These are phyloP conservation scores for Magallana nippona DNA, from an alignment of 2,888 invertebrate genomes.

Conservation along the genomic window DNA sequence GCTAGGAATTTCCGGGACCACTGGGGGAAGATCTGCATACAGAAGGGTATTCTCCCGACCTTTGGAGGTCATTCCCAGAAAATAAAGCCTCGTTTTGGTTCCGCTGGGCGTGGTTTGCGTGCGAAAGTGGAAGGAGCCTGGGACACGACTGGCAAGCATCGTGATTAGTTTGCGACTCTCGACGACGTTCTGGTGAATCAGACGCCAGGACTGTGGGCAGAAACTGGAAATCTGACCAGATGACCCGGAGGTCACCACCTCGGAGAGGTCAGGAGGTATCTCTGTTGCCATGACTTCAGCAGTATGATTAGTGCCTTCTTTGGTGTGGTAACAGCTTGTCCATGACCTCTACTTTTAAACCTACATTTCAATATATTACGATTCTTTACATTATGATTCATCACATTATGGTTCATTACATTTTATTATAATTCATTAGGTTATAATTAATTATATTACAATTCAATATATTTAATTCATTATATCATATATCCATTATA, in stretches of 20 bases:
- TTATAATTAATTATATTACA: no score
- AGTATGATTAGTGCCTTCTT: background rate
- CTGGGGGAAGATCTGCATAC: conserved; percentile 87
- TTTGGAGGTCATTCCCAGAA: conserved; percentile 91
- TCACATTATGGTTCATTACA: no score
- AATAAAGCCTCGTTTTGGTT: conserved; percentile 86
- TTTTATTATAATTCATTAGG: no score
- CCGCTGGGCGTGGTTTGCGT: conserved; percentile 67
- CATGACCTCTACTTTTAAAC: no score
- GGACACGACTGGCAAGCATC: conserved; percentile 74
- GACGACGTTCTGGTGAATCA: conserved; percentile 76
- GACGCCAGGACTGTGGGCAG: conserved; percentile 73
- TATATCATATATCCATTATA: no score
- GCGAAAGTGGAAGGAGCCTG: conserved; percentile 76
- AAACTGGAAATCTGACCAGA: conserved; percentile 53
- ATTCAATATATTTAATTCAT: no score
- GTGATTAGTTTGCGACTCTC: conserved; percentile 76
- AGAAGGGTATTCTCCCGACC: conserved; percentile 94
- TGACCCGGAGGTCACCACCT: conserved; percentile 54
- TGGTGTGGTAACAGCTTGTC: no score
- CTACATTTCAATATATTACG: no score
- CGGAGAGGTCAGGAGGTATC: conserved; percentile 62
- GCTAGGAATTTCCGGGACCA: conserved; percentile 49
- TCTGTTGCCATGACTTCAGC: conserved; percentile 65
- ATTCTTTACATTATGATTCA: no score